Conservation (phyloP, 2,888 invertebrate species). For the Lamellibrachia columna region DNA sequence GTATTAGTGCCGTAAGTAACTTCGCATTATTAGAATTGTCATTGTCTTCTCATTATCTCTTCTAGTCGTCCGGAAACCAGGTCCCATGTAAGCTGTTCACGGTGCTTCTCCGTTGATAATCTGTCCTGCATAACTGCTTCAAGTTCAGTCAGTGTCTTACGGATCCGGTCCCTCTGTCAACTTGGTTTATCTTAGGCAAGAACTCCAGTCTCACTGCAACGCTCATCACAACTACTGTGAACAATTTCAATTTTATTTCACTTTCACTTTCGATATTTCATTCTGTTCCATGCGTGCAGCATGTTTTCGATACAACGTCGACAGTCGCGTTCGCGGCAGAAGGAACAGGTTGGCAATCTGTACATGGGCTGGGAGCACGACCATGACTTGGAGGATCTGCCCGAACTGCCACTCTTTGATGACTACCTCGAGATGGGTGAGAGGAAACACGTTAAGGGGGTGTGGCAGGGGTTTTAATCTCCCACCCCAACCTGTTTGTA, state of each 20-base stretch:
- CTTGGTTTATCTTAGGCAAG: background rate
- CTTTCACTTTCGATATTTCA: background rate
- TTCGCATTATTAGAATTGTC: slow-evolving; percentile 71
- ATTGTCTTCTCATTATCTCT: background rate
- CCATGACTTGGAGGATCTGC: slow-evolving; percentile 54
- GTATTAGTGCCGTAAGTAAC: slow-evolving; percentile 69
- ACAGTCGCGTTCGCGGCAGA: background rate
- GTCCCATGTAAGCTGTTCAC: too few species aligned
- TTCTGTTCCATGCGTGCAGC: background rate
- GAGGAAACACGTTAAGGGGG: background rate
- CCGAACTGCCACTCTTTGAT: slow-evolving; percentile 59
- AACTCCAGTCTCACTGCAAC: background rate
- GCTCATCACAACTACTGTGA: background rate
- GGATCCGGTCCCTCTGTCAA: too few species aligned
- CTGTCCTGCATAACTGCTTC: too few species aligned
- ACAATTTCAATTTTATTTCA: background rate
- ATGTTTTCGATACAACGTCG: slow-evolving; percentile 10
- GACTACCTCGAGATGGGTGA: slow-evolving; percentile 65
- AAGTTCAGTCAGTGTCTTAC: too few species aligned
- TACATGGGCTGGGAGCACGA: slow-evolving; percentile 60
- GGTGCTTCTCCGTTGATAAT: too few species aligned
- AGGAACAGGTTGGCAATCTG: slow-evolving; percentile 27
- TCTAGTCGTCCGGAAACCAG: background rate
- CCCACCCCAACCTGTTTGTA: too few species aligned
- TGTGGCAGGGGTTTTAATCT: too few species aligned